Evolutionary conservation across 2,888 invertebrate species (phyloP).

Genomic region (Erpobdella octoculata): DNA sequence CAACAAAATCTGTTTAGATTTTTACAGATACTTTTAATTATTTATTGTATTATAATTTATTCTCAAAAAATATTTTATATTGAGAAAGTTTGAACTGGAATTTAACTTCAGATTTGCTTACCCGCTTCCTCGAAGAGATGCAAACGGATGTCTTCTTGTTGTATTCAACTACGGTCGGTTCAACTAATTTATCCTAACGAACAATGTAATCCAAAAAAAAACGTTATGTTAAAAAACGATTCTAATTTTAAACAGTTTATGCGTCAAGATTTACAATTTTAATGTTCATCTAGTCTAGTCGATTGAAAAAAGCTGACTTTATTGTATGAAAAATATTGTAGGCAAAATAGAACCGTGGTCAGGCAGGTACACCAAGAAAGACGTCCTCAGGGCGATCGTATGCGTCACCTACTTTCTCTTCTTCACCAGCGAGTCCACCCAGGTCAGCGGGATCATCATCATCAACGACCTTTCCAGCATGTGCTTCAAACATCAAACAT

Average conservation of each 20-base stretch:
- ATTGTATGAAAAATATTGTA: too few species aligned
- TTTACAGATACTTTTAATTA: neutral
- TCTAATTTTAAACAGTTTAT: neutral
- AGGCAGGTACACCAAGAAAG: constrained; percentile 27
- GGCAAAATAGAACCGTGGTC: constrained; percentile 27
- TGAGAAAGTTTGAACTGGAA: neutral
- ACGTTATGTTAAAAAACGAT: too few species aligned
- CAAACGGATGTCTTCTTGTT: constrained; percentile 23
- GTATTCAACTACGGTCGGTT: constrained; percentile 28
- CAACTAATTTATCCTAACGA: too few species aligned
- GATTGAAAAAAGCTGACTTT: too few species aligned
- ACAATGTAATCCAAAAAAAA: too few species aligned
- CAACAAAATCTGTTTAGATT: neutral
- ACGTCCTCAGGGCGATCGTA: constrained; percentile 29
- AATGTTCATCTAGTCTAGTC: too few species aligned
- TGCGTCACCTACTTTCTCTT: constrained; percentile 25
- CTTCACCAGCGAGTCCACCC: constrained; percentile 28
- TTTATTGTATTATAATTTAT: neutral
- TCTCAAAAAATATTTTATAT: neutral
- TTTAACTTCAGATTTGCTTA: constrained; percentile 32
- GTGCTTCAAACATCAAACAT: constrained; percentile 30
- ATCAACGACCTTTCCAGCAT: constrained; percentile 32
- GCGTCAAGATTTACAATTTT: too few species aligned
- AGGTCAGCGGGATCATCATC: constrained; percentile 33
- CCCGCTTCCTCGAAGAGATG: constrained; percentile 25